A percentile compares a stretch with the other conserved stretches of the same genome.
These are phyloP conservation scores for Neocrepidodera transversa DNA, from an alignment of 2,888 invertebrate species.

Conservation along the genomic window DNA sequence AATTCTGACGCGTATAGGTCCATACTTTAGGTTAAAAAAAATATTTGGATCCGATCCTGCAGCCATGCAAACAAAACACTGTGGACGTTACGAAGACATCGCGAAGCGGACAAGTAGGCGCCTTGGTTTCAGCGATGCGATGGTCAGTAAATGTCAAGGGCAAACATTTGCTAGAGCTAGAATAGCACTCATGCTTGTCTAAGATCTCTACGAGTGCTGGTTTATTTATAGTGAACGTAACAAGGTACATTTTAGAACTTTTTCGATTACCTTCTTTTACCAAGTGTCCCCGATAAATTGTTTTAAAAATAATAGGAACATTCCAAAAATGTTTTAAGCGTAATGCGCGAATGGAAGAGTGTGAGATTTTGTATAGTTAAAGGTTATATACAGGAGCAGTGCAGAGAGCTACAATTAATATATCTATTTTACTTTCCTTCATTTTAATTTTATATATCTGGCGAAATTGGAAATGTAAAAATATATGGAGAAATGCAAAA, in stretches of 20 bases:
- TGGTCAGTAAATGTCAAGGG: constrained; percentile 53
- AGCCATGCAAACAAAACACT: constrained; percentile 37
- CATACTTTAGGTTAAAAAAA: too few species aligned
- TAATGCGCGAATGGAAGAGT: too few species aligned
- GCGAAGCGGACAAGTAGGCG: constrained; percentile 49
- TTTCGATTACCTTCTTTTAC: constrained; percentile 21
- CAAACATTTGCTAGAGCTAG: constrained; percentile 48
- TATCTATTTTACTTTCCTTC: too few species aligned
- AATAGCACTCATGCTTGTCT: constrained; percentile 46
- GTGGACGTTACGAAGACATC: constrained; percentile 47
- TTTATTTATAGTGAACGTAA: constrained; percentile 44
- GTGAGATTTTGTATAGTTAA: too few species aligned
- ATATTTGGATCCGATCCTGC: constrained; percentile 19
- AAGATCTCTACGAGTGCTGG: constrained; percentile 44
- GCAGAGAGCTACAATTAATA: too few species aligned
- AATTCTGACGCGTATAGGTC: too few species aligned
- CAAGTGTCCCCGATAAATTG: constrained; percentile 1
- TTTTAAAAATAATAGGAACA: background rate
- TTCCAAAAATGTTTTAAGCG: too few species aligned
- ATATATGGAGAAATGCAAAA: too few species aligned
- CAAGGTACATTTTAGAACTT: constrained; percentile 33
- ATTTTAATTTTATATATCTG: too few species aligned
- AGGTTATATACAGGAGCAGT: too few species aligned
- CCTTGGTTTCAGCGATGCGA: constrained; percentile 44
- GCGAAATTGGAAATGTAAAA: too few species aligned